phyloP scores from a whole-genome alignment of 1,140 invertebrate genomes.

The Nymphalis io region DNA sequence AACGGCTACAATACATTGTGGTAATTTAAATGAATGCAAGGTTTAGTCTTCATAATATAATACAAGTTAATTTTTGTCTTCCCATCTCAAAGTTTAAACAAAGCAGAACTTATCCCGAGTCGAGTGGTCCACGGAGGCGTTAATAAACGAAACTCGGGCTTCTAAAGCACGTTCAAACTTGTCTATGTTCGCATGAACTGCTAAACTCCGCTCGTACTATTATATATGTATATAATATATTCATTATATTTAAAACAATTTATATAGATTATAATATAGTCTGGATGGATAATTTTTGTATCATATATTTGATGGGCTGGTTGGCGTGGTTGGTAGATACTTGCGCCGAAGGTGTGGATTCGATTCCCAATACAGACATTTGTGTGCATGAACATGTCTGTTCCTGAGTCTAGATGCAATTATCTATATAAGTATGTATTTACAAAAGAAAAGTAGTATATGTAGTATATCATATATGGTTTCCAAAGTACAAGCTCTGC shows the following conservation, averaged over 20 bases:
- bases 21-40: background rate
- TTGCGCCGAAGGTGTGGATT: too few species aligned
- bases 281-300: too few species aligned
- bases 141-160: background rate
- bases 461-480: too few species aligned
- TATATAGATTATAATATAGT: too few species aligned
- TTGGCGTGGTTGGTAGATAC: too few species aligned
- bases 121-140: conserved; percentile 13
- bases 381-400: too few species aligned
- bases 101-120: background rate
- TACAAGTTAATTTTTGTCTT: conserved; percentile 5
- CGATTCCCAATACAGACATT: too few species aligned
- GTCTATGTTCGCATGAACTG: conserved; percentile 11
- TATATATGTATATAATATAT: background rate
- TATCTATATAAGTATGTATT: too few species aligned
- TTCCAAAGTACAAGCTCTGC: too few species aligned
- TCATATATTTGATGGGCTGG: too few species aligned
- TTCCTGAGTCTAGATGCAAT: too few species aligned
- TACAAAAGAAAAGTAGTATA: too few species aligned
- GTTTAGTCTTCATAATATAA: background rate
- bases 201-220: background rate
- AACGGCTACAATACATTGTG: background rate
- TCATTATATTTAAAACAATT: background rate
- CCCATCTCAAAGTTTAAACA: background rate
- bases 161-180: conserved; percentile 9